These are phyloP conservation scores for Pao palembangensis DNA, from an alignment of 2,113 vertebrate species.

Conservation along the genomic window DNA sequence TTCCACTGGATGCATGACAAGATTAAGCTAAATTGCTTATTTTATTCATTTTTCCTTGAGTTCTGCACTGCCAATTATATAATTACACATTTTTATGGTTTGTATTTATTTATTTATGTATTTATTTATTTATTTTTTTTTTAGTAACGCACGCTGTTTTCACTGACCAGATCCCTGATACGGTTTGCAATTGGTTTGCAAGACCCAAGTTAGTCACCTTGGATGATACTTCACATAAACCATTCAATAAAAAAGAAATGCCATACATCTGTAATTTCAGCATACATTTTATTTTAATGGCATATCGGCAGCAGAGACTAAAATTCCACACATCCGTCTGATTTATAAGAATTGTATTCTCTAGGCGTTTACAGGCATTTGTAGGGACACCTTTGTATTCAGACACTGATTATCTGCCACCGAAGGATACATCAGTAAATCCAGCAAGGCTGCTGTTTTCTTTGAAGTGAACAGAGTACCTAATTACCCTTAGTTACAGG, in stretches of 20 bases:
- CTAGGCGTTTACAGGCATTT: constrained; percentile 34
- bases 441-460: constrained; percentile 50
- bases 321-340: constrained; percentile 10
- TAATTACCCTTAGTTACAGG: constrained; percentile 68
- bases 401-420: constrained; percentile 35
- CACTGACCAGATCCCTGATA: no score
- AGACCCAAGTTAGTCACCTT: no score
- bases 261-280: neutral
- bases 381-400: constrained; percentile 25
- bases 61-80: no score
- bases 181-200: no score
- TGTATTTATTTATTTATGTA: no score
- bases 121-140: no score
- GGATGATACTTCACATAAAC: neutral
- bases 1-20: no score
- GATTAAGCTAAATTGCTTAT: no score
- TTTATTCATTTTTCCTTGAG: no score
- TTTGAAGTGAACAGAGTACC: constrained; percentile 62
- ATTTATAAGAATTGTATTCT: constrained; percentile 18
- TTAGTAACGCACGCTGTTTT: no score
- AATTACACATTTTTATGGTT: no score
- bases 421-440: constrained; percentile 51
- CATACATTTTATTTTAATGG: neutral
- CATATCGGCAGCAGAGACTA: neutral
- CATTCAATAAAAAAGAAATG: neutral